A percentile compares a stretch with the other conserved stretches of the same genome.
phyloP scores from a whole-genome alignment of 2,888 invertebrate genomes.

The Gasteruption jaculator region DNA sequence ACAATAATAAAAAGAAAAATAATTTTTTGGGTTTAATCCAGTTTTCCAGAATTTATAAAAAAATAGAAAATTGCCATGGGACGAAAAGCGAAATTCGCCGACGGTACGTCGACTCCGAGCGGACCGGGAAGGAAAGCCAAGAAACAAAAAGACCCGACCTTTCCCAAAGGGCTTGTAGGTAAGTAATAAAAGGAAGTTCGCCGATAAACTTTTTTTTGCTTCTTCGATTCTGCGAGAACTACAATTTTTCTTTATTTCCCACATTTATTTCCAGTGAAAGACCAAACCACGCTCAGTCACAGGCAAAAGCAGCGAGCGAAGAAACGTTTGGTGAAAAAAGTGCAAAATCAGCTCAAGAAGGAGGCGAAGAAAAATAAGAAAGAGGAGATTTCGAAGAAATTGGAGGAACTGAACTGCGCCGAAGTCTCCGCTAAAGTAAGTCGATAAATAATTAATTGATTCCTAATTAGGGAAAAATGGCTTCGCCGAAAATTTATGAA shows the following conservation, averaged over 20 bases:
- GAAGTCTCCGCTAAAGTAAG: no score
- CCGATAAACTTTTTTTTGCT: constrained; percentile 6
- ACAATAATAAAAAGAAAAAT: no score
- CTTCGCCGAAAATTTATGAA: constrained; percentile 12
- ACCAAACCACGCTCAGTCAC: constrained; percentile 60
- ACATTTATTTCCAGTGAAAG: constrained; percentile 47
- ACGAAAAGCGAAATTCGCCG: constrained; percentile 76
- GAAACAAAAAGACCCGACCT: constrained; percentile 79
- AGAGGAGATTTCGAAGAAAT: constrained; percentile 9
- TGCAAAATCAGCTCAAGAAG: constrained; percentile 26
- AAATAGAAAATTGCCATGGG: no score
- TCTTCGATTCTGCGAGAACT: no score
- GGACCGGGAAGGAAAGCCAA: constrained; percentile 84
- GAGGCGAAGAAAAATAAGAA: constrained; percentile 13
- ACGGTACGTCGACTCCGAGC: constrained; percentile 65
- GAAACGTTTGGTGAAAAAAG: constrained; percentile 53
- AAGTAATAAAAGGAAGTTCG: constrained; percentile 24
- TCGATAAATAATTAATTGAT: no score
- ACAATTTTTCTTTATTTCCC: no score
- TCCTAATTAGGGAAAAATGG: constrained; percentile 11
- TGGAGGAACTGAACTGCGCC: no score
- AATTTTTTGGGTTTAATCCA: no score
- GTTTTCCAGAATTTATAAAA: no score
- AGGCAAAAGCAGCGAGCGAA: constrained; percentile 66
- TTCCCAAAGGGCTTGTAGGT: constrained; percentile 59